These are phyloP conservation scores for Lasaia peninsularis DNA, from an alignment of 1,140 invertebrate species.

Conservation along the genomic window DNA sequence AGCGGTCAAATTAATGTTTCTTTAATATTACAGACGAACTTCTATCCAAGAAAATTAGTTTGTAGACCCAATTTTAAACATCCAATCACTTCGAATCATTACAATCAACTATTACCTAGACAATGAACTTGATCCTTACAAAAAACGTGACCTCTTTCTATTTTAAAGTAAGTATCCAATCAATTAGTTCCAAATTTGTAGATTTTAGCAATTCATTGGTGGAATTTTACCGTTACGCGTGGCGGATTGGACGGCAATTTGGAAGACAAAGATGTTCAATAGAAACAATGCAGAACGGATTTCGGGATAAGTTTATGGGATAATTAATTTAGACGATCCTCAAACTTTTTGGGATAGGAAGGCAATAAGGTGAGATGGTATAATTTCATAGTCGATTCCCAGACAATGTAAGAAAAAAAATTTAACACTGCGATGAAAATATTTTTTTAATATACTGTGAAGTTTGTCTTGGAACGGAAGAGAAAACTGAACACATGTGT, in stretches of 20 bases:
- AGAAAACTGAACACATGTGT: slow-evolving; percentile 38
- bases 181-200: slow-evolving; percentile 34
- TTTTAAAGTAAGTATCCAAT: slow-evolving; percentile 19
- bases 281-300: slow-evolving; percentile 71
- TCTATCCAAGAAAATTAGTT: slow-evolving; percentile 24
- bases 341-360: slow-evolving; percentile 45
- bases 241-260: slow-evolving; percentile 50
- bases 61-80: slow-evolving; percentile 48
- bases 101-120: slow-evolving; percentile 36
- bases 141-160: slow-evolving; percentile 4
- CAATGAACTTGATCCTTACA: slow-evolving; percentile 26
- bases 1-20: no score
- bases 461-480: slow-evolving; percentile 64
- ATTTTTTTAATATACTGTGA: slow-evolving; percentile 64
- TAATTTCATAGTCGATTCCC: slow-evolving; percentile 70
- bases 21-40: neutral
- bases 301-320: slow-evolving; percentile 54
- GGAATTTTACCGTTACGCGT: slow-evolving; percentile 42
- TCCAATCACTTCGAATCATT: slow-evolving; percentile 31
- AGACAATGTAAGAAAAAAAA: slow-evolving; percentile 65
- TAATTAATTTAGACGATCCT: slow-evolving; percentile 42
- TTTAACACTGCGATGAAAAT: slow-evolving; percentile 64
- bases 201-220: slow-evolving; percentile 52
- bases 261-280: slow-evolving; percentile 66
- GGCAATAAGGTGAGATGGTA: slow-evolving; percentile 51